These are phyloP conservation scores for Trematomus loennbergii DNA, from an alignment of 2,113 vertebrate genomes.

Conservation along the genomic window DNA sequence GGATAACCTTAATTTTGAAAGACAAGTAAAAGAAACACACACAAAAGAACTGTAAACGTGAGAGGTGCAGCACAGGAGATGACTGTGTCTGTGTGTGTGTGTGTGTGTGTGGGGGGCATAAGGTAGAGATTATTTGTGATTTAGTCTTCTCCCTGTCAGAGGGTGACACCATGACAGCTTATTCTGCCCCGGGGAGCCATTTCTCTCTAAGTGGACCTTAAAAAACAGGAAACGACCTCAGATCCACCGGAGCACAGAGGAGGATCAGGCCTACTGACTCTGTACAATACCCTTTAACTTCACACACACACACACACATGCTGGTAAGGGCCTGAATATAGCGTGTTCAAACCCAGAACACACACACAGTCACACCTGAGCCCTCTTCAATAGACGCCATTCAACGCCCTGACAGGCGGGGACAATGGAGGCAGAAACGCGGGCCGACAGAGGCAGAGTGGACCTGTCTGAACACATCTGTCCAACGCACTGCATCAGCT, in stretches of 20 bases:
- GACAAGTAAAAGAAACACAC: not conserved
- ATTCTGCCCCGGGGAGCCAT: conserved; percentile 66
- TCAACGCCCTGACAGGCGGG: conserved; percentile 75
- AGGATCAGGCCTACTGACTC: conserved; percentile 78
- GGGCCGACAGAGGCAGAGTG: conserved; percentile 46
- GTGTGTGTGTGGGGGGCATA: conserved; percentile 1
- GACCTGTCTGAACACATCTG: conserved; percentile 78
- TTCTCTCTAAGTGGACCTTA: conserved; percentile 76
- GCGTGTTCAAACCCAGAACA: conserved; percentile 63
- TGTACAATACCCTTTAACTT: conserved; percentile 72
- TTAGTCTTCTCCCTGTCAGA: conserved; percentile 65
- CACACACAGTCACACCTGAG: conserved; percentile 75
- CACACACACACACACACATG: conserved; percentile 35
- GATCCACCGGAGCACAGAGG: conserved; percentile 64
- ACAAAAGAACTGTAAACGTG: not conserved
- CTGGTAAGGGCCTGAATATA: conserved; percentile 31
- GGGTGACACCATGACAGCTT: conserved; percentile 74
- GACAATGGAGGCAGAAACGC: conserved; percentile 71
- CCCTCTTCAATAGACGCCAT: conserved; percentile 71
- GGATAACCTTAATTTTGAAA: conserved; percentile 11
- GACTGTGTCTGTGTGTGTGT: not conserved
- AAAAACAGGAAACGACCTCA: conserved; percentile 81
- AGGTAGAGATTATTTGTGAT: conserved; percentile 69
- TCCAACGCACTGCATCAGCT: conserved; percentile 47
- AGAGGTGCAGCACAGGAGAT: conserved; percentile 5